phyloP scores from a whole-genome alignment of 2,113 vertebrate species.

The Plestiodon gilberti region DNA sequence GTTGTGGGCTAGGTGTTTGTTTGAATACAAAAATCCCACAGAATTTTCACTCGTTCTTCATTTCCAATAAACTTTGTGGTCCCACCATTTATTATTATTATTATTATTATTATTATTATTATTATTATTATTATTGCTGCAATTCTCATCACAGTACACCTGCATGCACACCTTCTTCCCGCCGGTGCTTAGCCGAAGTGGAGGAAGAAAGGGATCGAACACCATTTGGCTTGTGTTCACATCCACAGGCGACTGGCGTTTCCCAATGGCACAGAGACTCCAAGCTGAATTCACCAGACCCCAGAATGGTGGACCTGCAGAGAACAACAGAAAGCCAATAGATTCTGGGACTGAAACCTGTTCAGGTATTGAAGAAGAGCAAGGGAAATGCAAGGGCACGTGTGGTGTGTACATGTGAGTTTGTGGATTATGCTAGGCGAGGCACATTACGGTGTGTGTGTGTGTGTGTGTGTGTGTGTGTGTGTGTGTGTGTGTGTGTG shows the following conservation, averaged over 20 bases:
- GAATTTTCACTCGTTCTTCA: no score
- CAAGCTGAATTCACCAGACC: slow-evolving; percentile 77
- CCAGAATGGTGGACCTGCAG: slow-evolving; percentile 76
- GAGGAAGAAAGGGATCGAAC: slow-evolving; percentile 72
- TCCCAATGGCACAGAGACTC: slow-evolving; percentile 76
- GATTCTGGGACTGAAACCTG: neutral
- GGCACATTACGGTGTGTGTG: neutral
- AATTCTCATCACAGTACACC: no score
- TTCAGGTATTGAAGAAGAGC: neutral
- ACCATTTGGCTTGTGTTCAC: slow-evolving; percentile 74
- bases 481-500: no score
- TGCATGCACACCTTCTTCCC: slow-evolving; percentile 14
- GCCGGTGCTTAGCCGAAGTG: slow-evolving; percentile 44
- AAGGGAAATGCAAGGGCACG: neutral
- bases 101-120: neutral
- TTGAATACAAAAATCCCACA: no score
- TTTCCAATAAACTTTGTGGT: no score
- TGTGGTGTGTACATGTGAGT: neutral
- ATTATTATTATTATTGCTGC: neutral
- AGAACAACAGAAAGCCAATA: neutral
- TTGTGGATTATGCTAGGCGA: neutral
- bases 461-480: no score
- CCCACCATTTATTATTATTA: neutral
- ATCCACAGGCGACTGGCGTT: slow-evolving; percentile 75
- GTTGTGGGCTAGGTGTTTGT: no score